Evolutionary conservation across 2,888 invertebrate species (phyloP), one percentile per base, ranked within the genome.

Genomic region (Synanthedon vespiformis): DNA sequence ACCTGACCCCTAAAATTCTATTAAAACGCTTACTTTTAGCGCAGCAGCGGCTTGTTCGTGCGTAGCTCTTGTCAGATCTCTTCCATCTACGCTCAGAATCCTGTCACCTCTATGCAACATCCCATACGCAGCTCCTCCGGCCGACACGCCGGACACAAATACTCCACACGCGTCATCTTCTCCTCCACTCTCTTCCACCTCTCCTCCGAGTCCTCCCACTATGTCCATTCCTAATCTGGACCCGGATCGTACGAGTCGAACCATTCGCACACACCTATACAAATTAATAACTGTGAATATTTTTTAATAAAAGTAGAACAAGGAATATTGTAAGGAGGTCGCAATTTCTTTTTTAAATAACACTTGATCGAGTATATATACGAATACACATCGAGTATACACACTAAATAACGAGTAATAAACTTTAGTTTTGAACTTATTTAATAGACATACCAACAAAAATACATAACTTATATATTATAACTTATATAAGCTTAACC

Each of bases 1-100:
- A 22, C 18, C 5, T 22, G 4, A 5, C 1, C 4, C 22, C 22
- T 22, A 5, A 22, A 22, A 22, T 10, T 34, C 8, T 10, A 34
- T 34, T 34, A 34, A 34, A 34, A 34, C 10, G 10, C 34, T 34
- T 67, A 88, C 88, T 82, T 88, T 88, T 47, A 88, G 63, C 5
- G 88, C 92, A 55, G 92, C 92, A 2, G 95, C 94, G 0, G 94
- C 94, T 65, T 92, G 89, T 66, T 94, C 94, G 69, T 94, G 94
- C 48, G 93, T 92, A 1, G 94, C 93, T 57, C 91, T 88, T 4
- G 92, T 87, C 49, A 95, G 77, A 71, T 94, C 93, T 22, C 90
- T 80, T 14, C 92, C 93, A 72, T 93, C 93, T 11, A 94, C 94
- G 70, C 92, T 92, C 51, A 93, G 76, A 67, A 93, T 93, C 57